These are phyloP conservation scores for Coptodon bakossiorum DNA, from an alignment of 2,113 vertebrate genomes.

Conservation along the genomic window DNA sequence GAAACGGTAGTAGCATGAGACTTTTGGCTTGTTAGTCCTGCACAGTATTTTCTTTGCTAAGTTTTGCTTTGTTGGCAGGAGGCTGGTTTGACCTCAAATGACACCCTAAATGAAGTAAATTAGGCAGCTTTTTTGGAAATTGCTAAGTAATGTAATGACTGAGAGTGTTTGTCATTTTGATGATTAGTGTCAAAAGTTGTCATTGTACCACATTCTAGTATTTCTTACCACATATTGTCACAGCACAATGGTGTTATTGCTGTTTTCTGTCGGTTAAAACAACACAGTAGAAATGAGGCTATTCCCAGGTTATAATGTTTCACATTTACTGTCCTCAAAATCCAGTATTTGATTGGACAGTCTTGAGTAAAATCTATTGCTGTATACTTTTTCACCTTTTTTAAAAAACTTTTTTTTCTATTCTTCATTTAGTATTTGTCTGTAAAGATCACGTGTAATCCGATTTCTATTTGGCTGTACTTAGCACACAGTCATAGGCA, in stretches of 20 bases:
- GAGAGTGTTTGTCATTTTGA: background rate
- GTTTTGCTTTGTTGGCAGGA: background rate
- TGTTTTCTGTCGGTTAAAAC: background rate
- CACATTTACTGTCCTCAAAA: background rate
- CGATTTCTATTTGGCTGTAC: accelerated
- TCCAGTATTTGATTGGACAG: background rate
- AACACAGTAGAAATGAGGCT: background rate
- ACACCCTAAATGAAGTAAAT: conserved; percentile 1
- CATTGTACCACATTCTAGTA: background rate
- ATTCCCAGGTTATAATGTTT: background rate
- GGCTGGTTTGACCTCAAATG: conserved; percentile 1
- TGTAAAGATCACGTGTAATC: background rate
- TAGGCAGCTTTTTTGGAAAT: background rate
- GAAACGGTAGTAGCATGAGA: background rate
- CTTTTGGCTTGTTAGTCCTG: background rate
- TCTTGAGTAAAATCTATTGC: background rate
- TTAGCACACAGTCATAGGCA: background rate
- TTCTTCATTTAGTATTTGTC: background rate
- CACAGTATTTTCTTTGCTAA: background rate
- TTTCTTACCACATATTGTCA: background rate
- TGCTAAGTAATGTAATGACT: background rate
- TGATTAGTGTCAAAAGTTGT: background rate
- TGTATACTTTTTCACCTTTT: background rate
- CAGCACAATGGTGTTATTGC: background rate
- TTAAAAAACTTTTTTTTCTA: background rate